A percentile compares a stretch with the other conserved stretches of the same genome.
Evolutionary conservation across 1,140 invertebrate species (phyloP).

Genomic region (Trachymyrmex cornetzi): DNA sequence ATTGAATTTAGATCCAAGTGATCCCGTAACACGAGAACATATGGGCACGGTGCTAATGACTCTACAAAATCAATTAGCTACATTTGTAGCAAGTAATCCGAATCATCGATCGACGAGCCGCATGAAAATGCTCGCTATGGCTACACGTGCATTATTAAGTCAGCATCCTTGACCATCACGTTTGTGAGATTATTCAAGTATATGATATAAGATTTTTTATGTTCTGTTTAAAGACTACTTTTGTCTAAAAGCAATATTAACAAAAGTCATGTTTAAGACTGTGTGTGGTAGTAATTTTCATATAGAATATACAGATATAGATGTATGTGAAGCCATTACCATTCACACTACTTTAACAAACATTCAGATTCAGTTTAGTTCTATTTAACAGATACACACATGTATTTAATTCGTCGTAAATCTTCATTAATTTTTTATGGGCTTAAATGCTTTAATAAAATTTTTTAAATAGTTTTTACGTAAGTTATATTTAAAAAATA

Average conservation of each 20-base stretch:
- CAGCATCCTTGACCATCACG: slow-evolving; percentile 78
- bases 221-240: slow-evolving; percentile 68
- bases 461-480: slow-evolving; percentile 53
- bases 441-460: slow-evolving; percentile 34
- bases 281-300: slow-evolving; percentile 63
- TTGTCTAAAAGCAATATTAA: slow-evolving; percentile 71
- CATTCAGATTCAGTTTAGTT: slow-evolving; percentile 44
- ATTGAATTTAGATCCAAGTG: slow-evolving; percentile 92
- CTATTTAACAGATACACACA: slow-evolving; percentile 25
- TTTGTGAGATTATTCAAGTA: slow-evolving; percentile 44
- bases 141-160: slow-evolving; percentile 88
- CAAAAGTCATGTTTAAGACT: slow-evolving; percentile 69
- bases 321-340: slow-evolving; percentile 46
- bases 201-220: slow-evolving; percentile 70
- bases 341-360: slow-evolving; percentile 40
- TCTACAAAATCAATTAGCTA: slow-evolving; percentile 91
- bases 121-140: slow-evolving; percentile 94
- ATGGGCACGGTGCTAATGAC: slow-evolving; percentile 92
- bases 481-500: slow-evolving; percentile 7
- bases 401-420: slow-evolving; percentile 26
- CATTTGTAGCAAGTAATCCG: slow-evolving; percentile 91
- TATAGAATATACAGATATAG: slow-evolving; percentile 53
- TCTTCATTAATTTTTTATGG: slow-evolving; percentile 8
- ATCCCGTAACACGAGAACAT: slow-evolving; percentile 94
- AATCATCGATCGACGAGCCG: slow-evolving; percentile 90